Evolutionary conservation across 2,888 invertebrate genomes (phyloP), one percentile per base, ranked within the genome.

Genomic region (Lobophora halterata): DNA sequence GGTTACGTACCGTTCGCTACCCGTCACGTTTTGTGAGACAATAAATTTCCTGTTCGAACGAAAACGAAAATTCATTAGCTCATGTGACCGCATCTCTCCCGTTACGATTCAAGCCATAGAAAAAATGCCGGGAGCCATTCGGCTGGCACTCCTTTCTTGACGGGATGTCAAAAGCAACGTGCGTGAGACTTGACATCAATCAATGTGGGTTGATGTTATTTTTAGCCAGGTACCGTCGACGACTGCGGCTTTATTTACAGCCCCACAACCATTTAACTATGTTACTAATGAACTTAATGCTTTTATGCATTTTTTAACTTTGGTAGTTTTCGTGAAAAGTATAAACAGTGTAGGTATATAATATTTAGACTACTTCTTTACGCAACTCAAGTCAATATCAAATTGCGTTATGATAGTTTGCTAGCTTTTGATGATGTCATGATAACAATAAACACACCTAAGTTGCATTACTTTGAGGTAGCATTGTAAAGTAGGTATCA

Each of bases 151-250:
- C 72, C 73, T 71, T 75, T 69, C 77, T 72, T 74, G 74, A 75
- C 71, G 66, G 65, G 57, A 70, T 61, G 81, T 85, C 85, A 83
- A 76, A 81, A 77, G 76, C 77, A 66, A 66, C 72, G 76, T 63
- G 71, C 71, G 70, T 73, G 76, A 65, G 68, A 71, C 74, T 64
- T 61, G 65, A 74, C 80, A 83, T 85, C 82, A 81, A 83, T 85
- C 82, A 82, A 78, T 76, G 67, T 71, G 58, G 69, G 68, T 59
- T 68, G 61, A 54, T 65, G 72, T 73, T 79, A 81, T 85, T 82
- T 81, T 71, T 61, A 62, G 69, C 63, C 55, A 52, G 58, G 58
- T 65, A 55, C 62, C 58, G 63, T 61, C 61, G 66, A 66, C 66
- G 55, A 71, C 58, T 47, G 55, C 51, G 55, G 57, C 46, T 52